Base-by-base conservation (phyloP, 2,113 vertebrate genomes). In the Myotis yumanensis region DNA sequence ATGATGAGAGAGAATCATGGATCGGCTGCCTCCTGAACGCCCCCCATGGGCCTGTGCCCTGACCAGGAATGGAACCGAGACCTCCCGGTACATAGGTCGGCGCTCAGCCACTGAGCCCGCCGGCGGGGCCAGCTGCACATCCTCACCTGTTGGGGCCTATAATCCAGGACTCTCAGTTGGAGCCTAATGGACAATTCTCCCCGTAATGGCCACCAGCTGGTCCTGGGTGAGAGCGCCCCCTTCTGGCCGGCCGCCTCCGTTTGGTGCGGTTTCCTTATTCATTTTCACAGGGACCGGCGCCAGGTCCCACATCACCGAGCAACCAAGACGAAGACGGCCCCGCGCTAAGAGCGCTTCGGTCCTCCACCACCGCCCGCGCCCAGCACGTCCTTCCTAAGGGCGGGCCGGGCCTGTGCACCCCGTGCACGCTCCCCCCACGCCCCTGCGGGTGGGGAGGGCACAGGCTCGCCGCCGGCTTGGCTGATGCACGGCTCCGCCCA, bases 381-480 rank as follows among this genome's bases (percentile, higher is more conserved):
- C 48, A 32, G 14, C 7, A 18, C 0, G 10, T 11, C n/a, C 0
- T 2, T 43, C 51, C 0, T 2, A n/a, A 25, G 28, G 32, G 6
- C 17, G 20, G 12, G 11, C 68, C 16, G 77, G 66, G 4, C 1
- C 14, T 0, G 18, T 1, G 69, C 25, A 4, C 16, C 4, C 9
- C 54, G 2, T 6, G 5, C 48, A 32, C 22, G 1, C 9, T 22
- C n/a, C 25, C 72, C 14, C 23, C n/a, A 18, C 71, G n/a, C 15
- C n/a, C 11, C 54, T 22, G 12, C 14, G 1, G 32, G 46, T 2
- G 51, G 48, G 11, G 15, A 37, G 52, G 23, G 16, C 23, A 10
- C 73, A 4, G 4, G 10, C 66, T 18, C 32, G 72, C 17, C 16
- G 46, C 52, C 40, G 64, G 32, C 37, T 84, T 43, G 8, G 17